Percentiles rank a stretch among this genome's conserved stretches.
phyloP scores from a whole-genome alignment of 2,113 vertebrate genomes.

The Alaudala cheleensis region DNA sequence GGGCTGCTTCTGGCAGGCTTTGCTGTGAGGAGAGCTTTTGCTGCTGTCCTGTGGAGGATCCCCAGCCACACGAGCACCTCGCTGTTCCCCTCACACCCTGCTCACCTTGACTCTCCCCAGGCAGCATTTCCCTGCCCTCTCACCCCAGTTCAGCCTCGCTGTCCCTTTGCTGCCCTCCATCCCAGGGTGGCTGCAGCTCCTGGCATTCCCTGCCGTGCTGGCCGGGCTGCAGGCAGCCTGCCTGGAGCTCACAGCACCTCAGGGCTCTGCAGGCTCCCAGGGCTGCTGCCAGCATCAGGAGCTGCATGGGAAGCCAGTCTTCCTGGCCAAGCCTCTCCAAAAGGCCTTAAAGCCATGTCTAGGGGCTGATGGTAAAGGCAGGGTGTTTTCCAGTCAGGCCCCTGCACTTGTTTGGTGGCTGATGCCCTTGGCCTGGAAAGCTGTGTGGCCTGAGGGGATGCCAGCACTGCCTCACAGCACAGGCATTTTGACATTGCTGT shows the following conservation, averaged over 20 bases:
- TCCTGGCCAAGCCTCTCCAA: background rate
- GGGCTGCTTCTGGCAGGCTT: background rate
- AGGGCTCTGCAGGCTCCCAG: background rate
- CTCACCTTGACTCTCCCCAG: background rate
- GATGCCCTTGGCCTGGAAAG: background rate
- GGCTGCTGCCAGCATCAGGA: background rate
- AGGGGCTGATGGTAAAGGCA: background rate
- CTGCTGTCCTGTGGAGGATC: background rate
- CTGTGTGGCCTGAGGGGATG: background rate
- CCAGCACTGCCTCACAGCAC: background rate
- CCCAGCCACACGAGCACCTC: background rate
- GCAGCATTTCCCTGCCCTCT: background rate
- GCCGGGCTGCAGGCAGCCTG: background rate
- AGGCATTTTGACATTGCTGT: background rate
- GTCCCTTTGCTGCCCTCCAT: background rate
- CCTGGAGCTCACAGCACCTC: fast-evolving
- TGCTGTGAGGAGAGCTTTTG: background rate
- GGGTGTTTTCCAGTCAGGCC: conserved; percentile 21
- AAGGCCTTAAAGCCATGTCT: background rate
- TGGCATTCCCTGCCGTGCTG: fast-evolving
- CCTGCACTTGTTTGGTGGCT: background rate
- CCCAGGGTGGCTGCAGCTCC: fast-evolving
- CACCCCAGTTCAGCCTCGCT: background rate
- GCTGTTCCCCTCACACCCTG: background rate
- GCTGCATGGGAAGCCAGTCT: background rate